Evolutionary conservation across 2,888 invertebrate genomes (phyloP), one percentile per base, ranked within the genome.

Genomic region (Sturmia bella): DNA sequence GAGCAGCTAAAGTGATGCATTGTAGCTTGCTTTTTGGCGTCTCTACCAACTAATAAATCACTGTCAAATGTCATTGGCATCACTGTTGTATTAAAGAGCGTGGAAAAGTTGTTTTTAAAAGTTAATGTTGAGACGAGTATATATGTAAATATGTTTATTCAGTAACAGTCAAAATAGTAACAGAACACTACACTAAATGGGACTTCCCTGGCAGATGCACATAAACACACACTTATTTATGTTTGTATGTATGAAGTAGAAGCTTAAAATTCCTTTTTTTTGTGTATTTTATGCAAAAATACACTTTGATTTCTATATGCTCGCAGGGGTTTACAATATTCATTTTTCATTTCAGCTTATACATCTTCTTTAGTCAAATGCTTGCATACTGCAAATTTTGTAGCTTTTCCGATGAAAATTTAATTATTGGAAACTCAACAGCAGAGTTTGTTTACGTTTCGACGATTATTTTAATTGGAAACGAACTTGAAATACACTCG

Each of bases 61-160:
- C 90, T 90, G 90, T 90, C 90, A 89, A 89, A 88, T 89, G 89
- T 88, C 90, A 90, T 89, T 90, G 88, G 89, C 89, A 86, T 83
- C 84, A 80, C 84, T 82, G 68, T 84, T 83, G 78, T 73, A 83
- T 83, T 83, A 79, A 75, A 74, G 72, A 73, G 75, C 76, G 50
- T 61, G 61, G 59, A 79, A 69, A 81, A 73, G 79, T 75, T 57
- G 52, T 64, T 82, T 82, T 48, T 54, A 72, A 41, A 81, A 70
- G 66, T 78, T 52, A 84, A 81, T 74, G 76, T 74, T 80, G 54
- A 64, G 45, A n/a, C 43, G 21, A 37, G 37, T 45, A 74, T 45
- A 70, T 50, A 59, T 50, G 57, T 45, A 70, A 59, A 59, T 50
- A 69, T 45, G 11, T 69, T 80, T 66, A 52, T 70, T 45, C 43